These are phyloP conservation scores for Alosa alosa DNA, from an alignment of 2,113 vertebrate genomes.

Conservation along the genomic window DNA sequence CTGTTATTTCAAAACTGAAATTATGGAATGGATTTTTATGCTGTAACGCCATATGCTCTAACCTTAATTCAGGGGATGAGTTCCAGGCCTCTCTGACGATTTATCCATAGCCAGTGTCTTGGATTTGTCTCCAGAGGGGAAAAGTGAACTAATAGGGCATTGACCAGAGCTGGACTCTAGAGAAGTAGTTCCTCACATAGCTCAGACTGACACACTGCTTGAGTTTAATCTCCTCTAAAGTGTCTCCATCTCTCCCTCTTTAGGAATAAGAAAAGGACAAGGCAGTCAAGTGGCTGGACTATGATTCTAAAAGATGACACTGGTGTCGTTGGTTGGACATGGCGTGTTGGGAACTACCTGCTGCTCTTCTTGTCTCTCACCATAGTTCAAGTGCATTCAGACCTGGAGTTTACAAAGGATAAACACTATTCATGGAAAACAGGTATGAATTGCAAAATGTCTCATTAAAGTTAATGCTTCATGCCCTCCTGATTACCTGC, in stretches of 20 bases:
- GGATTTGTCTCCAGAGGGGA: background rate
- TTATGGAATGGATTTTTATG: background rate
- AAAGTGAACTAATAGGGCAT: background rate
- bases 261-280: slow-evolving; percentile 78
- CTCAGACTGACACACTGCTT: background rate
- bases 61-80: background rate
- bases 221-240: background rate
- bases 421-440: slow-evolving; percentile 90
- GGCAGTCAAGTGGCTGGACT: slow-evolving; percentile 78
- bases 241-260: slow-evolving; percentile 33
- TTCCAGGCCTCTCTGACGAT: background rate
- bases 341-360: slow-evolving; percentile 71
- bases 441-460: slow-evolving; percentile 72
- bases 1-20: slow-evolving; percentile 52
- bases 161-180: background rate
- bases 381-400: slow-evolving; percentile 71
- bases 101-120: slow-evolving; percentile 1
- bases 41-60: background rate
- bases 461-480: background rate
- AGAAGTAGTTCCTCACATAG: background rate
- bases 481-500: too few relatives aligned
- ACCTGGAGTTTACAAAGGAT: slow-evolving; percentile 77
- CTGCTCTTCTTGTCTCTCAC: slow-evolving; percentile 75
- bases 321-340: slow-evolving; percentile 72
- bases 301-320: slow-evolving; percentile 85